Evolutionary conservation across 2,113 vertebrate species (phyloP), one percentile per base, ranked within the genome.

Genomic region (Uria lomvia): DNA sequence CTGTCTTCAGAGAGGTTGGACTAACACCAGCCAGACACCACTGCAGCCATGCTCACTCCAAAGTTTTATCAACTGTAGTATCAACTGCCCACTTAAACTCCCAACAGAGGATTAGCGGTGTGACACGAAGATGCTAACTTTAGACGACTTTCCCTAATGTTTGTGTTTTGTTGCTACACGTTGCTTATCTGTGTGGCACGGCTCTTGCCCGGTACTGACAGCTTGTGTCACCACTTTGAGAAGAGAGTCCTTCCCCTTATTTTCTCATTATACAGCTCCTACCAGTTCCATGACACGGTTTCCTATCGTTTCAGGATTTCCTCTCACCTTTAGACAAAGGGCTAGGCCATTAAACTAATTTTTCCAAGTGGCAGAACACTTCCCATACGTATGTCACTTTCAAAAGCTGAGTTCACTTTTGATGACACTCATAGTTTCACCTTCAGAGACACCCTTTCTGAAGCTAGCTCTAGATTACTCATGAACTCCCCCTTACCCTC

Each of bases 291-390:
- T 59, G 49, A 45, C 77, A 45, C 1, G 3, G 30, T 81, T 97
- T 96, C 84, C 86, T 89, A 71, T 56, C 3, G 4, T 66, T 94
- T 92, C 88, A 94, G 96, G 94, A 97, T 92, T 97, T 97, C 96
- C 94, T 94, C 77, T 95, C 78, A 83, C 43, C 45, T 88, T 91
- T 40, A 23, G 4, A 50, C 40, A 72, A 92, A 86, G 56, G 63
- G 34, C 24, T 38, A 66, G 12, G 15, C 15, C 55, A 78, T 87
- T 80, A 86, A 14, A 14, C 22, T 65, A 36, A 16, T 56, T 94
- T 92, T 96, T 77, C 93, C 95, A 85, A 45, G 11, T 14, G 7
- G 30, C 84, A 97, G 74, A 88, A 72, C 52, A 88, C 88, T 87
- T 93, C 66, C 88, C 53, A 49, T 70, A 82, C 0, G 1, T 49